Conservation (phyloP, 2,888 invertebrate species). For the Drosophila testacea region DNA sequence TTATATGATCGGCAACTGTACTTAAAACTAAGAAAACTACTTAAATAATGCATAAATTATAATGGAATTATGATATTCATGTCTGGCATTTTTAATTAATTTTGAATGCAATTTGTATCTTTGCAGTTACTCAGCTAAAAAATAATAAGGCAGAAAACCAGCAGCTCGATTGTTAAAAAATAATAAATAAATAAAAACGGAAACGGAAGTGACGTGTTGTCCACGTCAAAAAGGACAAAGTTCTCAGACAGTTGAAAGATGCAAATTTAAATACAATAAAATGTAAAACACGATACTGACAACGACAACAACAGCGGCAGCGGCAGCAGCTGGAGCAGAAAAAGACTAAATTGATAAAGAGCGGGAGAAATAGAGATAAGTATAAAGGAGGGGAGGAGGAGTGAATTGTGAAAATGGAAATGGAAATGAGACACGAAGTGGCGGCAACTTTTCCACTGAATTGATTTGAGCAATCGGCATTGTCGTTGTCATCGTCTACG, state of each 20-base stretch:
- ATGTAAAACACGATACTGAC: constrained; percentile 64
- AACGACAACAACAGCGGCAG: constrained; percentile 9
- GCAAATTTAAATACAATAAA: constrained; percentile 80
- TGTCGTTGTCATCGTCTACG: constrained; percentile 13
- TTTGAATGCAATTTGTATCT: constrained; percentile 25
- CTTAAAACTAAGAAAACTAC: not conserved
- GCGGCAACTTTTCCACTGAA: constrained; percentile 78
- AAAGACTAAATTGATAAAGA: constrained; percentile 6
- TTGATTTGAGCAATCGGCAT: constrained; percentile 62
- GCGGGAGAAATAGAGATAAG: not conserved
- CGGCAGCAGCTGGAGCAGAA: constrained; percentile 22
- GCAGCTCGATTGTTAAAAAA: constrained; percentile 16
- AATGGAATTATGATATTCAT: constrained; percentile 1
- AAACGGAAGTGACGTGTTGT: constrained; percentile 58
- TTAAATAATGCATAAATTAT: not conserved
- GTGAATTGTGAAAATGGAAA: constrained; percentile 31
- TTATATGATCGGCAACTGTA: not conserved
- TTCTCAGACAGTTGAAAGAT: constrained; percentile 67
- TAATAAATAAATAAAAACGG: constrained; percentile 28
- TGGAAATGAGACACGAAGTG: constrained; percentile 60
- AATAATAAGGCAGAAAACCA: not conserved
- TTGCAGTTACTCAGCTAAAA: constrained; percentile 32
- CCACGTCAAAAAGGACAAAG: constrained; percentile 17
- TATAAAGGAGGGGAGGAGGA: not conserved
- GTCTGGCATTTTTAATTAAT: constrained; percentile 29